These are phyloP conservation scores for Megatriorchis doriae DNA, from an alignment of 2,113 vertebrate genomes.

Conservation along the genomic window DNA sequence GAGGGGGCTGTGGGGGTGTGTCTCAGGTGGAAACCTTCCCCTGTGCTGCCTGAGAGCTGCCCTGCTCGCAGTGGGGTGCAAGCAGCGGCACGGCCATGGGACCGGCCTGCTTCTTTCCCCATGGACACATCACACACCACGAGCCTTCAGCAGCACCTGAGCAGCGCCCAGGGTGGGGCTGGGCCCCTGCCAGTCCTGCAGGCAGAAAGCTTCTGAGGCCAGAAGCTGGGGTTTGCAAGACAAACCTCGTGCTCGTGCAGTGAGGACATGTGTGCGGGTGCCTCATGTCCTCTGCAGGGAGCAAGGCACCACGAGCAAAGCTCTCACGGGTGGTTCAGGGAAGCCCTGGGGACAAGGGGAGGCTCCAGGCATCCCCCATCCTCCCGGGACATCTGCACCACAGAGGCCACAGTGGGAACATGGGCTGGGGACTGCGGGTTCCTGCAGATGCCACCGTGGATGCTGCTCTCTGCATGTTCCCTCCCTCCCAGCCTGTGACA, in stretches of 20 bases:
- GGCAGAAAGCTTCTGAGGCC: not conserved
- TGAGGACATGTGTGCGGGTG: not conserved
- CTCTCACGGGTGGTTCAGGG: not conserved
- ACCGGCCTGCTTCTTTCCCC: not conserved
- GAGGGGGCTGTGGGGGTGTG: rapidly evolving
- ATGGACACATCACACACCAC: rapidly evolving
- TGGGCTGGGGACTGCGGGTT: not conserved
- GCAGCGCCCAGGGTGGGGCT: not conserved
- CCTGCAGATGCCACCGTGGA: rapidly evolving
- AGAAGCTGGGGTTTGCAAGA: not conserved
- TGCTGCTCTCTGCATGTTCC: not conserved
- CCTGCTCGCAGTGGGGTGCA: rapidly evolving
- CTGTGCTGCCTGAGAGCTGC: not conserved
- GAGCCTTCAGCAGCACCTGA: not conserved
- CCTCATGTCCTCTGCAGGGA: not conserved
- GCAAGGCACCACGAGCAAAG: not conserved
- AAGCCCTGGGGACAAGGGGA: not conserved
- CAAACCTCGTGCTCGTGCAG: not conserved
- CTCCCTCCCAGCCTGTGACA: not conserved
- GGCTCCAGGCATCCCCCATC: not conserved
- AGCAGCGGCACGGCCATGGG: rapidly evolving
- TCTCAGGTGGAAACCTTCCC: not conserved
- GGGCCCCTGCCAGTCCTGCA: not conserved
- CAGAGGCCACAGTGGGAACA: not conserved
- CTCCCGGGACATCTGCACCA: not conserved